A percentile compares a stretch with the other conserved stretches of the same genome.
phyloP scores from a whole-genome alignment of 2,113 vertebrate genomes.

The Saimiri boliviensis region DNA sequence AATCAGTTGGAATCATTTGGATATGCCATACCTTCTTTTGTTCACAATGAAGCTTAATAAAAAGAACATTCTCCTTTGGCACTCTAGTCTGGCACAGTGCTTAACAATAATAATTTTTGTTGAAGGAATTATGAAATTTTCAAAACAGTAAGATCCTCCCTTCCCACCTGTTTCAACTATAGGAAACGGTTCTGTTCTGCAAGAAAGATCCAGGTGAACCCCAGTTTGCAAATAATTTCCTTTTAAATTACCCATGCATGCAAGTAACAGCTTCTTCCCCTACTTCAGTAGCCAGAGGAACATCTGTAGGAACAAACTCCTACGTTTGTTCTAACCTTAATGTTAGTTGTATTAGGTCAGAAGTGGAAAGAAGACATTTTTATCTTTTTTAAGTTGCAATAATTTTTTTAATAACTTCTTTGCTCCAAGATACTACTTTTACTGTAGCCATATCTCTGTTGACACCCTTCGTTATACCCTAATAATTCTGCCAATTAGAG shows the following conservation, averaged over 20 bases:
- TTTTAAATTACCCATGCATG: neutral
- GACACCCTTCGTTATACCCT: neutral
- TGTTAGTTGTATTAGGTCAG: neutral
- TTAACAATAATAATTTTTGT: neutral
- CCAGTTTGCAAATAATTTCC: neutral
- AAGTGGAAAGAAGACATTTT: neutral
- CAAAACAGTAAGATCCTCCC: neutral
- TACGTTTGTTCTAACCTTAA: neutral
- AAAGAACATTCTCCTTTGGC: neutral
- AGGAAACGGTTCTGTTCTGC: neutral
- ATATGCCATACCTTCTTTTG: neutral
- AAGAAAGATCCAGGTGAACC: neutral
- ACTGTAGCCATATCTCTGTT: neutral
- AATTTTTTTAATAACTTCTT: neutral
- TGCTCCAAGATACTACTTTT: neutral
- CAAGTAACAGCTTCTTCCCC: neutral
- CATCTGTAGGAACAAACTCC: neutral
- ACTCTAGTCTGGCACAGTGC: neutral
- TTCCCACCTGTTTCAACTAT: neutral
- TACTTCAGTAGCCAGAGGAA: neutral
- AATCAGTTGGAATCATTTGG: neutral
- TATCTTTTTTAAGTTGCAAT: neutral
- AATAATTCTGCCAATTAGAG: neutral
- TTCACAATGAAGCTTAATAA: conserved; percentile 6
- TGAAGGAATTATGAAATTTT: conserved; percentile 3